Percentiles rank a stretch among this genome's conserved stretches.
phyloP scores from a whole-genome alignment of 2,888 invertebrate genomes.

The Plebejus anna region DNA sequence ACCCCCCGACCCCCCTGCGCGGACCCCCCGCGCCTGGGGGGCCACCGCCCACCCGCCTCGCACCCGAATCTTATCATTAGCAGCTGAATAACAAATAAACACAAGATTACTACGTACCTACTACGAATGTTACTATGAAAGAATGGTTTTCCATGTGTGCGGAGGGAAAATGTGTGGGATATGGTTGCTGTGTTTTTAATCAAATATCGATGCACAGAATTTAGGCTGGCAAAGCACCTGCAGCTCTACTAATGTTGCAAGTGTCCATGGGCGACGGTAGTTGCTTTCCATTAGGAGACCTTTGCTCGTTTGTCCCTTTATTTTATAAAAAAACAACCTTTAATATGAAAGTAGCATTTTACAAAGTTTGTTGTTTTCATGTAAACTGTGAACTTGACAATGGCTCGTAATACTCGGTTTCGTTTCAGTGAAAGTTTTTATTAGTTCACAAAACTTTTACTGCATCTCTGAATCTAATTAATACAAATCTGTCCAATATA shows the following conservation, averaged over 20 bases:
- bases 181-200: not conserved
- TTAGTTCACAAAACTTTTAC: not conserved
- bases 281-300: too few relatives aligned
- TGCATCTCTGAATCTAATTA: not conserved
- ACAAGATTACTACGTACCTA: constrained; percentile 8
- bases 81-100: constrained; percentile 28
- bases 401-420: not conserved
- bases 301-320: too few relatives aligned
- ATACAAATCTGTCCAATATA: not conserved
- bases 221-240: too few relatives aligned
- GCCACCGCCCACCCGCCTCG: constrained; percentile 36
- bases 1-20: constrained; percentile 43
- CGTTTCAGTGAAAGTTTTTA: not conserved
- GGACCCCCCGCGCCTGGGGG: constrained; percentile 50
- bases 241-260: too few relatives aligned
- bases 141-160: not conserved
- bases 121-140: not conserved
- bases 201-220: not conserved
- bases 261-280: too few relatives aligned
- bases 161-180: not conserved
- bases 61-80: constrained; percentile 32
- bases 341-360: not conserved
- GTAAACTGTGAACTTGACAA: not conserved
- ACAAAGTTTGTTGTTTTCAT: not conserved
- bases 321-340: not conserved